These are phyloP conservation scores for Cantharis rufa DNA, from an alignment of 2,888 invertebrate genomes.

Conservation along the genomic window DNA sequence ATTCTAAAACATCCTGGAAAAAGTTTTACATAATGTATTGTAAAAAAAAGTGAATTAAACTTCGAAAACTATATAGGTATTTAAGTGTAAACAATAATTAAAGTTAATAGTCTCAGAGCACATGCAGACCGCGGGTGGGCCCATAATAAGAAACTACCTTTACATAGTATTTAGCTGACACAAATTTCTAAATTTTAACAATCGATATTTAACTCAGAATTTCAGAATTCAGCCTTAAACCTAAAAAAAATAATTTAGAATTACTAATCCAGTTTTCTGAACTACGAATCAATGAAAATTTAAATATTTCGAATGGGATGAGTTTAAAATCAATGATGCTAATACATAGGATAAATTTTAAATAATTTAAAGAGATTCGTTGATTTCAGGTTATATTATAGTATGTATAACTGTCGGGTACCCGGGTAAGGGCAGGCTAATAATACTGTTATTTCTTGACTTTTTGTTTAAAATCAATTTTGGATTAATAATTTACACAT, in stretches of 20 bases:
- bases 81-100: background rate
- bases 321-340: too few relatives aligned
- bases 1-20: background rate
- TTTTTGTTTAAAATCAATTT: background rate
- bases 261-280: too few relatives aligned
- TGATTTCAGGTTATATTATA: too few relatives aligned
- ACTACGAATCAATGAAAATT: background rate
- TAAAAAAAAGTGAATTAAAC: background rate
- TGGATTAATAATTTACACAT: background rate
- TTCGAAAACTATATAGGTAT: background rate
- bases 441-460: too few relatives aligned
- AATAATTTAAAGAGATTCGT: too few relatives aligned
- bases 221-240: too few relatives aligned
- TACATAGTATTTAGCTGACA: background rate
- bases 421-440: too few relatives aligned
- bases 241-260: too few relatives aligned
- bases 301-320: background rate
- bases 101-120: background rate
- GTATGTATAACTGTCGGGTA: too few relatives aligned
- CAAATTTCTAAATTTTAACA: background rate
- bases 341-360: too few relatives aligned
- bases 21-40: background rate
- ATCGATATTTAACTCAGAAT: too few relatives aligned
- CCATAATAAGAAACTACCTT: background rate
- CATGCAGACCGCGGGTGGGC: background rate